phyloP scores from a whole-genome alignment of 2,888 invertebrate species.

The Philonicus albiceps region DNA sequence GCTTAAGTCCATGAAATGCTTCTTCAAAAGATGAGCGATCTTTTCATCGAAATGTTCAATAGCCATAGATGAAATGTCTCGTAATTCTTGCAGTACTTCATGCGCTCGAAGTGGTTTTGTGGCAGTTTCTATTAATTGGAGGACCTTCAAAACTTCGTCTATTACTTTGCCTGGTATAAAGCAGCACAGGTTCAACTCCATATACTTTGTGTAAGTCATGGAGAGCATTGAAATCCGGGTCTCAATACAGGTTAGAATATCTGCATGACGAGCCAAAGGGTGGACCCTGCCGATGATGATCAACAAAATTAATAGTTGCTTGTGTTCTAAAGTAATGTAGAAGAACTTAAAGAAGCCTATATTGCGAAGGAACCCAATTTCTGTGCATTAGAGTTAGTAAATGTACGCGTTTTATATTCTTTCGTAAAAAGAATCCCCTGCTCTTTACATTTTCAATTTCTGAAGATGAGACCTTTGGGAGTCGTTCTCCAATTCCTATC shows the following conservation, averaged over 20 bases:
- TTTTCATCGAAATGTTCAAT: constrained; percentile 96
- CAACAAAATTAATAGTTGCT: constrained; percentile 27
- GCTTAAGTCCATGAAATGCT: constrained; percentile 48
- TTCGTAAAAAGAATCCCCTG: too few species aligned
- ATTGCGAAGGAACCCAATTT: too few species aligned
- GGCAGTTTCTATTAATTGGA: constrained; percentile 73
- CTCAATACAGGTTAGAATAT: constrained; percentile 88
- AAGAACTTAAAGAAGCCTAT: neutral
- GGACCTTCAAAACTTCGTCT: constrained; percentile 83
- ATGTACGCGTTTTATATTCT: too few species aligned
- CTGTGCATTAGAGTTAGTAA: too few species aligned
- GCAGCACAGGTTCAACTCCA: constrained; percentile 83
- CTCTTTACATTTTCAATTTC: too few species aligned
- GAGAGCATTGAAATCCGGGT: constrained; percentile 90
- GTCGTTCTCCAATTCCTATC: too few species aligned
- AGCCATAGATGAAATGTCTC: constrained; percentile 88
- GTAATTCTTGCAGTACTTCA: constrained; percentile 84
- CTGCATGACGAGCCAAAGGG: constrained; percentile 85
- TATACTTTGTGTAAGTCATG: constrained; percentile 91
- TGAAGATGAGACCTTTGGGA: too few species aligned
- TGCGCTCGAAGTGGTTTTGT: constrained; percentile 77
- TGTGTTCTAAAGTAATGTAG: neutral
- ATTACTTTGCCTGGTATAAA: constrained; percentile 94
- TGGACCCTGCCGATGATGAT: constrained; percentile 70
- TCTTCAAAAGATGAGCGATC: constrained; percentile 64